Evolutionary conservation across 2,113 vertebrate genomes (phyloP), one percentile per base, ranked within the genome.

Genomic region (Acanthochromis polyacanthus): DNA sequence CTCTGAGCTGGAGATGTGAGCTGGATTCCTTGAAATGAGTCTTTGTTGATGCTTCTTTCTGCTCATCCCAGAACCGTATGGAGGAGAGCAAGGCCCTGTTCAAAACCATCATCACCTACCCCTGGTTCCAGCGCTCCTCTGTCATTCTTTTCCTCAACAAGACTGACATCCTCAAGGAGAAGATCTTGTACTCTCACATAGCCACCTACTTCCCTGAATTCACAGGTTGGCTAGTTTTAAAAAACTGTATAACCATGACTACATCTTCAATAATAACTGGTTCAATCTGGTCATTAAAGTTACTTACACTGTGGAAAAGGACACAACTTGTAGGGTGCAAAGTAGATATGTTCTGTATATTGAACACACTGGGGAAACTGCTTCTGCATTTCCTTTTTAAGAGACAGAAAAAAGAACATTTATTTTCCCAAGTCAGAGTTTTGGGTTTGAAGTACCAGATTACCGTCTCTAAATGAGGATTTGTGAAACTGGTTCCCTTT

Each of bases 91-190:
- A 96, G 86, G 96, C 96, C 28, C 88, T 98, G 86, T 97, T 98
- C 91, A 96, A 96, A 92, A 97, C 96, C 83, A 97, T 97, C 90
- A 96, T 97, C 86, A 96, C 95, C 3, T 97, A 96, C 17, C 95
- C 96, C 14, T 99, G 96, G 96, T 97, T 99, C 93, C 93, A 96
- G 82, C 93, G 94, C 71, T 97, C 96, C 6, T 98, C 97, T 0
- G 94, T 97, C 73, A 98, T 97, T 68, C 93, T 98, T 17, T 97
- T 98, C 91, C 95, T 98, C 82, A 99, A 97, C 86, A 97, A 97
- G 93, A 98, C 96, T 3, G 96, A 98, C 91, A 95, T 98, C 87
- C 84, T 97, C 71, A 87, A 96, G 82, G 96, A 98, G 89, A 98
- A 98, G 92, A 98, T 97, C 40, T 46, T 91, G 81, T 88, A 96